phyloP scores from a whole-genome alignment of 2,888 invertebrate genomes.

The Cheilosia urbana region DNA sequence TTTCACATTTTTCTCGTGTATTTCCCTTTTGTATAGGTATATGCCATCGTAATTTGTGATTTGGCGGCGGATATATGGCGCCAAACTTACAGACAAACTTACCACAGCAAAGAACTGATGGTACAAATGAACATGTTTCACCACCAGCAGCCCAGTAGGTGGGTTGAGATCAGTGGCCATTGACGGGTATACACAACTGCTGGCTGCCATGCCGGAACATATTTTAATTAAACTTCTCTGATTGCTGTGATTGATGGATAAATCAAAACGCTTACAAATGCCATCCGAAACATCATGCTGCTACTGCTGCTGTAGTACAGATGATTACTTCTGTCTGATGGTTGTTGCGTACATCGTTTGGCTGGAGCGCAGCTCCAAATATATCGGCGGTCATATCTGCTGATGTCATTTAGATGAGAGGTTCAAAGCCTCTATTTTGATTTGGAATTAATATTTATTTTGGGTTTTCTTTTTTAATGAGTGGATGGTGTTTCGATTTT shows the following conservation, averaged over 20 bases:
- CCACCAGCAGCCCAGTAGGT: slow-evolving; percentile 9
- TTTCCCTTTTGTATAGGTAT: not conserved
- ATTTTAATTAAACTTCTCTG: slow-evolving; percentile 66
- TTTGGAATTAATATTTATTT: slow-evolving; percentile 30
- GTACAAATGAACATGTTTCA: slow-evolving; percentile 17
- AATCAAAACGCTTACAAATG: slow-evolving; percentile 58
- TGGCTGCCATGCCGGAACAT: slow-evolving; percentile 27
- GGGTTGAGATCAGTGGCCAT: slow-evolving; percentile 4
- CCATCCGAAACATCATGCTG: slow-evolving; percentile 6
- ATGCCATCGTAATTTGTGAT: slow-evolving; percentile 3
- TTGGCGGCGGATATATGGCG: slow-evolving; percentile 38
- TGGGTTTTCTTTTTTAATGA: not conserved
- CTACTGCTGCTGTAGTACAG: not conserved
- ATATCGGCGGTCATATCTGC: slow-evolving; percentile 19
- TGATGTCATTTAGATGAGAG: slow-evolving; percentile 20
- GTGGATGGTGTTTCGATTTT: not conserved
- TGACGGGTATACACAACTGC: not conserved
- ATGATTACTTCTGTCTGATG: not conserved
- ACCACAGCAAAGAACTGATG: not conserved
- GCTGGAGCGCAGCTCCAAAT: not conserved
- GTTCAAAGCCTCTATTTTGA: slow-evolving; percentile 14
- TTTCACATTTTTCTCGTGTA: slow-evolving; percentile 7
- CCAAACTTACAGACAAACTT: slow-evolving; percentile 20
- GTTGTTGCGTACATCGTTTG: not conserved
- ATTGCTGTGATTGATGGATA: slow-evolving; percentile 62